Evolutionary conservation across 1,140 invertebrate species (phyloP).

Genomic region (Apis florea): DNA sequence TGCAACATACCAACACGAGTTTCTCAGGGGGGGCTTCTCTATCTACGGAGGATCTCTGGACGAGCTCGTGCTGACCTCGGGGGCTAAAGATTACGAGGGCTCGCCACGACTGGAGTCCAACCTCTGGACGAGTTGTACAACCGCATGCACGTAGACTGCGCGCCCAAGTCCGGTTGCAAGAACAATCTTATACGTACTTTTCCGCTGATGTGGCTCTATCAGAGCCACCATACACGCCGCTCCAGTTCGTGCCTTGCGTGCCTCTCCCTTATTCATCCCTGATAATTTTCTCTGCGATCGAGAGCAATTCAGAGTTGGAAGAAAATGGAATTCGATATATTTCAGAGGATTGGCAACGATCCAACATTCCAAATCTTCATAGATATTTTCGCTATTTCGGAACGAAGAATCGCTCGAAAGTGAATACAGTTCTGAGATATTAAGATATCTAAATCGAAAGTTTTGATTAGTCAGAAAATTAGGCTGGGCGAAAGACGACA

Average conservation of each 20-base stretch:
- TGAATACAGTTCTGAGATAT: too few species aligned
- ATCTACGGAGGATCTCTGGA: conserved; percentile 67
- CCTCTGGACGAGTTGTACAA: conserved; percentile 46
- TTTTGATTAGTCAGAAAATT: too few species aligned
- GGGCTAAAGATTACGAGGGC: conserved; percentile 76
- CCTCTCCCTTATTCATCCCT: background rate
- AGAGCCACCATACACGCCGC: conserved; percentile 24
- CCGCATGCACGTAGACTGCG: conserved; percentile 40
- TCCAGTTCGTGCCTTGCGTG: conserved; percentile 18
- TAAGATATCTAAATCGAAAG: too few species aligned
- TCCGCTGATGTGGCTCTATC: conserved; percentile 45
- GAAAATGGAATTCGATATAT: background rate
- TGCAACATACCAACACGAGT: conserved; percentile 59
- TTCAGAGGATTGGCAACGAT: too few species aligned
- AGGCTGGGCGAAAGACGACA: background rate
- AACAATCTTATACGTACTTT: conserved; percentile 56
- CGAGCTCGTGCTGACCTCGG: conserved; percentile 73
- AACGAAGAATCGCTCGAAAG: too few species aligned
- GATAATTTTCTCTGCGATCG: background rate
- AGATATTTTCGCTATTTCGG: too few species aligned
- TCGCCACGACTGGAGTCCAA: conserved; percentile 72
- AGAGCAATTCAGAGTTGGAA: background rate
- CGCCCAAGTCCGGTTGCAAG: conserved; percentile 45
- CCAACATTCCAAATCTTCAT: too few species aligned
- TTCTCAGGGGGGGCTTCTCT: conserved; percentile 66